A percentile compares a stretch with the other conserved stretches of the same genome.
Evolutionary conservation across 2,113 vertebrate genomes (phyloP).

Genomic region (Petrocephalus microphthalmus): DNA sequence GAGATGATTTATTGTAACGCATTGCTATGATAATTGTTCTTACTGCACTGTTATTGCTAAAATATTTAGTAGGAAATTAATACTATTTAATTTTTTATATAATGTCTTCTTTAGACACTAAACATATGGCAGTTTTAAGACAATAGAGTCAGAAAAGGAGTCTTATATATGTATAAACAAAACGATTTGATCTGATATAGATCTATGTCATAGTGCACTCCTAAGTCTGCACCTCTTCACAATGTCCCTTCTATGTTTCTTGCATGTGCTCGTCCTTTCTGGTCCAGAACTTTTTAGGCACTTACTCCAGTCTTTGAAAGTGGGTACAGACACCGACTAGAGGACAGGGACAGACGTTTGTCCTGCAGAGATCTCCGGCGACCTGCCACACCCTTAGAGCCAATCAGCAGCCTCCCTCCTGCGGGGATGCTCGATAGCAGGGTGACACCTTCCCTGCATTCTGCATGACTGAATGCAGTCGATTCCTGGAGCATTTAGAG

Average conservation of each 20-base stretch:
- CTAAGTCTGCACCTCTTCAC: constrained; percentile 59
- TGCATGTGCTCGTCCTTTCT: constrained; percentile 52
- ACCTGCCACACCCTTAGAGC: background rate
- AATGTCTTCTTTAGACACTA: constrained; percentile 82
- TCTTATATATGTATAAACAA: constrained; percentile 40
- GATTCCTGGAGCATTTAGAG: background rate
- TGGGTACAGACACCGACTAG: constrained; percentile 29
- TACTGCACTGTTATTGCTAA: constrained; percentile 86
- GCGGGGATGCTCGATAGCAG: background rate
- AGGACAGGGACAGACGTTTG: constrained; percentile 34
- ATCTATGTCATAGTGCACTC: constrained; percentile 64
- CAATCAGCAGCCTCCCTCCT: background rate
- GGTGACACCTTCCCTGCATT: background rate
- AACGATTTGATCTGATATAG: constrained; percentile 28
- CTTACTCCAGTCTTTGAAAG: constrained; percentile 32
- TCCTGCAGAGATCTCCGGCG: constrained; percentile 26
- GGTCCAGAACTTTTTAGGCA: constrained; percentile 35
- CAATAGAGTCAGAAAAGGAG: constrained; percentile 60
- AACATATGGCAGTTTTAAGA: constrained; percentile 69
- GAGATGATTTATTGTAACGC: constrained; percentile 69
- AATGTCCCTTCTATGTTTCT: constrained; percentile 53
- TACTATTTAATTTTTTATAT: constrained; percentile 75
- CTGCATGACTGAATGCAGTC: background rate
- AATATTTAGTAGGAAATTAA: constrained; percentile 86
- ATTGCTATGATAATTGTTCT: constrained; percentile 71